Evolutionary conservation across 2,888 invertebrate species (phyloP).

Genomic region (Agrochola lota): DNA sequence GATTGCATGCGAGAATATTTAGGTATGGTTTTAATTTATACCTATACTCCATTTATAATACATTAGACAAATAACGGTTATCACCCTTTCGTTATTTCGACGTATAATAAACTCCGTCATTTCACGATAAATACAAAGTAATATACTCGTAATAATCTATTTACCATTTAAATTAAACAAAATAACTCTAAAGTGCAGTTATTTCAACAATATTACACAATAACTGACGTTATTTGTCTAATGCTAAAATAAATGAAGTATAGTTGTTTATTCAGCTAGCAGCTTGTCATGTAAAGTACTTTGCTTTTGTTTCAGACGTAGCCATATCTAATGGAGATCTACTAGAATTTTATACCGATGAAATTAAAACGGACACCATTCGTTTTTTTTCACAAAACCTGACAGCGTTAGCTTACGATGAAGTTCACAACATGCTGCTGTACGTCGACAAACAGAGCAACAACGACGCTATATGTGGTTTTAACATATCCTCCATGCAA

Average conservation of each 20-base stretch:
- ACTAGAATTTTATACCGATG: slow-evolving; percentile 91
- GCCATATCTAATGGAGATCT: slow-evolving; percentile 92
- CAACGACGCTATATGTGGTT: slow-evolving; percentile 93
- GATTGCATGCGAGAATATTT: neutral
- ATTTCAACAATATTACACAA: too few relatives aligned
- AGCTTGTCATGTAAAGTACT: neutral
- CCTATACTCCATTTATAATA: too few relatives aligned
- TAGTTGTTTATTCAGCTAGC: neutral
- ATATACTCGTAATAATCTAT: too few relatives aligned
- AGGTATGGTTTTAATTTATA: neutral
- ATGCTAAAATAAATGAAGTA: too few relatives aligned
- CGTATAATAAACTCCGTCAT: too few relatives aligned
- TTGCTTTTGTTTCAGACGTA: slow-evolving; percentile 91
- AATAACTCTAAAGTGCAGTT: too few relatives aligned
- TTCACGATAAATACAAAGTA: too few relatives aligned
- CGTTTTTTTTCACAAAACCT: slow-evolving; percentile 72
- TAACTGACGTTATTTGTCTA: too few relatives aligned
- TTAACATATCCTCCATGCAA: slow-evolving; percentile 79
- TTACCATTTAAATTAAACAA: too few relatives aligned
- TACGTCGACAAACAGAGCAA: slow-evolving; percentile 92
- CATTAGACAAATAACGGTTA: too few relatives aligned
- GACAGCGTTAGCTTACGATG: slow-evolving; percentile 93
- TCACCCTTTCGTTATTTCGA: too few relatives aligned
- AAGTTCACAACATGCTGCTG: slow-evolving; percentile 91
- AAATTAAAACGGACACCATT: slow-evolving; percentile 71